Conservation (phyloP, 2,888 invertebrate species). For the Thysanoteuthis rhombus region DNA sequence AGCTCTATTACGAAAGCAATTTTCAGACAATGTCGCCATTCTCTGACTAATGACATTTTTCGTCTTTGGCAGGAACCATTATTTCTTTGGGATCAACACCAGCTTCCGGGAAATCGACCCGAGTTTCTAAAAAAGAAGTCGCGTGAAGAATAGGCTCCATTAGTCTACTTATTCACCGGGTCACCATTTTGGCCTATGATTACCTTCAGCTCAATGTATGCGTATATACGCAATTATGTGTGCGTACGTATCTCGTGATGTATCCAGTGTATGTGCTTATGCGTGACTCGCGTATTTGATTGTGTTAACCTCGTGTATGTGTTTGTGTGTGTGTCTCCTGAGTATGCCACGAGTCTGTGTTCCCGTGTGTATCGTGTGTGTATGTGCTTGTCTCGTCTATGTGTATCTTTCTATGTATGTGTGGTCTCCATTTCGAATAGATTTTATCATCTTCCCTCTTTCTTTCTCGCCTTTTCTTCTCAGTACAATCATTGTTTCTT, state of each 20-base stretch:
- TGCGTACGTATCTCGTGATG: accelerated
- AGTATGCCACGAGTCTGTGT: neutral
- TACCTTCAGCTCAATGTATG: neutral
- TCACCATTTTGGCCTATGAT: neutral
- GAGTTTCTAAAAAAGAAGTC: neutral
- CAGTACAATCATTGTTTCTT: neutral
- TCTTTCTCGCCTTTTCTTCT: neutral
- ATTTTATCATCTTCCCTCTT: neutral
- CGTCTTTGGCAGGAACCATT: neutral
- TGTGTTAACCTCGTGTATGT: neutral
- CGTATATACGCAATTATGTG: neutral
- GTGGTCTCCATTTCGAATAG: neutral
- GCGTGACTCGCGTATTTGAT: too few relatives aligned
- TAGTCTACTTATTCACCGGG: neutral
- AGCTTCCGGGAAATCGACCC: neutral
- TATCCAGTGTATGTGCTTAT: neutral
- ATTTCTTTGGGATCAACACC: slow-evolving; percentile 12
- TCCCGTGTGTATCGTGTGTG: neutral
- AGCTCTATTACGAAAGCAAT: neutral
- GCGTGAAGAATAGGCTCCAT: neutral
- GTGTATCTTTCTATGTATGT: too few relatives aligned
- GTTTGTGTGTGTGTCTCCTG: neutral
- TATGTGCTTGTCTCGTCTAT: too few relatives aligned
- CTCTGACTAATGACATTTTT: neutral
- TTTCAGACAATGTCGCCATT: neutral